phyloP scores from a whole-genome alignment of 92 coral and sea anemone genomes.

The Pocillopora meandrina region DNA sequence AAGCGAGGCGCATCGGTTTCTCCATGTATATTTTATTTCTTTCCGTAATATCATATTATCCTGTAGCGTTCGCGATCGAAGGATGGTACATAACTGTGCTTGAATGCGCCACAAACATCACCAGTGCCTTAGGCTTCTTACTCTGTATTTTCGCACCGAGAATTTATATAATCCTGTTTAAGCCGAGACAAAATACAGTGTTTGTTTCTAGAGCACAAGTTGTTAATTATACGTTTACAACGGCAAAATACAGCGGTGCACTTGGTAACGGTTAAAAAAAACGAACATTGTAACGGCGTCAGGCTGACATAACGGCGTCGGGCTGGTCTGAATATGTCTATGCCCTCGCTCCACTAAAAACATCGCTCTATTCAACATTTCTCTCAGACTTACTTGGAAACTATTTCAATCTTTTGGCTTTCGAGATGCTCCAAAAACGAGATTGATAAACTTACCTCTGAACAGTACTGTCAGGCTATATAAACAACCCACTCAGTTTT shows the following conservation, averaged over 20 bases:
- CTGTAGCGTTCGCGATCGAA: slow-evolving; percentile 58
- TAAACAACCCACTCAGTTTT: no score
- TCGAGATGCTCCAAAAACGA: no score
- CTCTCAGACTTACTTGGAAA: no score
- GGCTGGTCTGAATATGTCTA: no score
- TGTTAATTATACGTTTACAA: slow-evolving; percentile 4
- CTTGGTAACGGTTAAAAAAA: neutral
- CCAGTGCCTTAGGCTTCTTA: slow-evolving; percentile 59
- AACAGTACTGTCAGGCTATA: no score
- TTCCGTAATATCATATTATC: slow-evolving; percentile 68
- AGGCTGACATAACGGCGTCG: no score
- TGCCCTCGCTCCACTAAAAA: no score
- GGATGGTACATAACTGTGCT: slow-evolving; percentile 73
- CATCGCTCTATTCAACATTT: no score
- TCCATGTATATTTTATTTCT: slow-evolving; percentile 73
- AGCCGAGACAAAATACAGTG: slow-evolving; percentile 67
- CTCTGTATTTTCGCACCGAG: slow-evolving; percentile 68
- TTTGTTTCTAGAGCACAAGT: slow-evolving; percentile 47
- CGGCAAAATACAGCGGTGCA: neutral
- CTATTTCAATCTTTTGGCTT: no score
- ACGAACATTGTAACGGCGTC: neutral
- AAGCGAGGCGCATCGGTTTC: slow-evolving; percentile 78
- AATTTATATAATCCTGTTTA: slow-evolving; percentile 61
- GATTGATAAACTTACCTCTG: no score
- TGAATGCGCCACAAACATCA: slow-evolving; percentile 62